These are phyloP conservation scores for Hydractinia echinata DNA, from an alignment of 30 jellyfish, hydroid and myxozoan genomes.

Conservation along the genomic window DNA sequence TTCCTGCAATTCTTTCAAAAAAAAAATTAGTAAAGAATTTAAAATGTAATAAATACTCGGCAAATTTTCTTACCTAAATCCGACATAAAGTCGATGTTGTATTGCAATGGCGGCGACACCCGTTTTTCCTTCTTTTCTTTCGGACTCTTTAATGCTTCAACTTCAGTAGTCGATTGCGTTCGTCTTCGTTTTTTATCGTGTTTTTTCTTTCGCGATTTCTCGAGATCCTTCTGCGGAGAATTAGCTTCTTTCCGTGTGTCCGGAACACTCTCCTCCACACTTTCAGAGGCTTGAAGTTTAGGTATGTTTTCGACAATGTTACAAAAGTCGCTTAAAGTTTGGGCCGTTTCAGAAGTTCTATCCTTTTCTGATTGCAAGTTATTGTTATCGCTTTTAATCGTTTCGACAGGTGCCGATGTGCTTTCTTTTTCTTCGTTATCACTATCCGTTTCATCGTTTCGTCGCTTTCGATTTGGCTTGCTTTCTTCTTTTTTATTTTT, in stretches of 20 bases:
- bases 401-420: not conserved
- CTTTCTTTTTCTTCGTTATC: constrained; percentile 32
- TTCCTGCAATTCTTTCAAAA: too few relatives aligned
- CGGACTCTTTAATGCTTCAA: constrained; percentile 11
- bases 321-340: constrained; percentile 25
- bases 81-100: constrained; percentile 84
- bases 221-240: constrained; percentile 22
- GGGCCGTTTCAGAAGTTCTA: constrained; percentile 39
- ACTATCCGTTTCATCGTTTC: constrained; percentile 22
- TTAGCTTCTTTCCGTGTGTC: not conserved
- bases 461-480: constrained; percentile 26
- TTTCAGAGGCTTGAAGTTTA: constrained; percentile 10
- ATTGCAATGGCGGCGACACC: constrained; percentile 42
- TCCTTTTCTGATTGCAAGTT: constrained; percentile 32
- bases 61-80: constrained; percentile 70
- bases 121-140: constrained; percentile 40
- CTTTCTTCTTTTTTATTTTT: constrained; percentile 37
- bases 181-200: constrained; percentile 42
- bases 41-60: too few relatives aligned
- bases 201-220: constrained; percentile 38
- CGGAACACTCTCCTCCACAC: not conserved
- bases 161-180: constrained; percentile 19
- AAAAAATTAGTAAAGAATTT: too few relatives aligned
- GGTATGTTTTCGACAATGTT: constrained; percentile 39
- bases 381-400: constrained; percentile 11